A percentile compares a stretch with the other conserved stretches of the same genome.
phyloP scores from a whole-genome alignment of 1,140 invertebrate species.

The Nasonia giraulti region DNA sequence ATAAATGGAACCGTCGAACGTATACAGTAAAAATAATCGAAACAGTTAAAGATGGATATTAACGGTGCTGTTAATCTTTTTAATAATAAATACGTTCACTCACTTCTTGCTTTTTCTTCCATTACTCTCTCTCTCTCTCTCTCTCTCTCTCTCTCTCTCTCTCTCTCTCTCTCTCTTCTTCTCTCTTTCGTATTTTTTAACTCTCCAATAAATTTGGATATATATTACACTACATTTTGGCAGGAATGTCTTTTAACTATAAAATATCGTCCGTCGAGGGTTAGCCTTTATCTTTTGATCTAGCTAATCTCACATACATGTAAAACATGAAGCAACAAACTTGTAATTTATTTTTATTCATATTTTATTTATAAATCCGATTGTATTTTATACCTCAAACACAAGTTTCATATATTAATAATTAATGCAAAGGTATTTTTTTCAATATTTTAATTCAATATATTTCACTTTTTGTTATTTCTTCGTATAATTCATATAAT shows the following conservation, averaged over 20 bases:
- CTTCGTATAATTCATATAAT: slow-evolving; percentile 49
- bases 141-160: not conserved
- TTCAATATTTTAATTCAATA: slow-evolving; percentile 44
- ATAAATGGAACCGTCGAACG: slow-evolving; percentile 29
- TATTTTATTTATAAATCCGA: slow-evolving; percentile 33
- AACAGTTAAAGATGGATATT: slow-evolving; percentile 36
- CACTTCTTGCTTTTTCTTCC: slow-evolving; percentile 7
- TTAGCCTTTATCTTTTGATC: slow-evolving; percentile 50
- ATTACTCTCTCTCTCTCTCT: not conserved
- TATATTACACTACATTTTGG: slow-evolving; percentile 63
- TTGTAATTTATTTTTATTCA: slow-evolving; percentile 3
- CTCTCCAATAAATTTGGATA: slow-evolving; percentile 66
- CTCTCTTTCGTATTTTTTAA: slow-evolving; percentile 48
- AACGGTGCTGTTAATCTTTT: slow-evolving; percentile 30
- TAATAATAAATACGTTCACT: slow-evolving; percentile 36
- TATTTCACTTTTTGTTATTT: slow-evolving; percentile 45
- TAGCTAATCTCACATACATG: slow-evolving; percentile 20
- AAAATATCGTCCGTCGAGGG: slow-evolving; percentile 46
- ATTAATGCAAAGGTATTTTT: slow-evolving; percentile 38
- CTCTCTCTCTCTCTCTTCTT: not conserved
- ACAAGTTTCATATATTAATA: slow-evolving; percentile 3
- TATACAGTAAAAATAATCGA: slow-evolving; percentile 42
- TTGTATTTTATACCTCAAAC: slow-evolving; percentile 35
- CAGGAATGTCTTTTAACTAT: slow-evolving; percentile 62
- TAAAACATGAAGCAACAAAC: slow-evolving; percentile 35